phyloP scores from a whole-genome alignment of 35 echinoderm and acorn worm genomes.

The Amphiura filiformis region DNA sequence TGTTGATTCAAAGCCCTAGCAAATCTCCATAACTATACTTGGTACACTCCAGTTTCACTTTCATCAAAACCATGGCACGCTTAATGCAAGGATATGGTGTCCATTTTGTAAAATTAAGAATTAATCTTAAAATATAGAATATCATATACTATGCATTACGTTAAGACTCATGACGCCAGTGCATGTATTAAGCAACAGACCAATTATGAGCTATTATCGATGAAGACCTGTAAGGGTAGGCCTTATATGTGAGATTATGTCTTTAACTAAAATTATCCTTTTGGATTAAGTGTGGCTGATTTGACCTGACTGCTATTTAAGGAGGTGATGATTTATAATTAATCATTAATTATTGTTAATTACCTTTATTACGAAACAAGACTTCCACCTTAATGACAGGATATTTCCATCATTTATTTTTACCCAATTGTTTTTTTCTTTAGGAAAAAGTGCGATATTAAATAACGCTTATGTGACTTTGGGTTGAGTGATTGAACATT shows the following conservation, averaged over 20 bases:
- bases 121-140: neutral
- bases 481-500: no score
- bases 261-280: neutral
- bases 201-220: no score
- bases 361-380: neutral
- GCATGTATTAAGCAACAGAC: neutral
- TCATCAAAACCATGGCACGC: neutral
- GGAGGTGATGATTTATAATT: neutral
- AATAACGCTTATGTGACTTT: no score
- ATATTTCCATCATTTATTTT: no score
- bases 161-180: neutral
- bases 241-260: no score
- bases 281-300: neutral
- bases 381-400: neutral
- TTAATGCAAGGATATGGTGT: neutral
- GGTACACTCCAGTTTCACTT: neutral
- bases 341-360: neutral
- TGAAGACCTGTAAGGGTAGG: no score
- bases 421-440: no score
- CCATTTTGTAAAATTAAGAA: neutral
- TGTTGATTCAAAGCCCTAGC: neutral
- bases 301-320: neutral
- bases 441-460: no score
- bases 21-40: neutral
- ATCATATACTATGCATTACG: neutral